Base-by-base conservation (phyloP, 2,113 vertebrate genomes). In the Cyprinodon variegatus region DNA sequence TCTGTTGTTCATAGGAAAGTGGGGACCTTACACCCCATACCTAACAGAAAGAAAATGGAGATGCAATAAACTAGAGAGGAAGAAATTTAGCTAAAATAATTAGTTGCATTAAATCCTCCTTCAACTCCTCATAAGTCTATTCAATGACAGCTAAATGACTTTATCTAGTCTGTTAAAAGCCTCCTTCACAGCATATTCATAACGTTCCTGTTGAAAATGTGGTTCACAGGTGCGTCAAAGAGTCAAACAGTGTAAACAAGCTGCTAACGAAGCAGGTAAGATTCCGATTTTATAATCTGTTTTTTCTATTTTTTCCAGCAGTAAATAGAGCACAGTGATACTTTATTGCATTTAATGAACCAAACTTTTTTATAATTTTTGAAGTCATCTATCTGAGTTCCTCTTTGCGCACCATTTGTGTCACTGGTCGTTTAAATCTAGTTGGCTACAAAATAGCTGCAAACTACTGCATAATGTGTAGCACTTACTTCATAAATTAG, bases 201-300 rank as follows among this genome's bases (percentile, higher is more conserved):
- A 53, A 7, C 11, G 17, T 67, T 75, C 61, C 62, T 84, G 61
- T 63, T 39, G n/a, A 10, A 68, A 10, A 5, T 74, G 45, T 72
- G 1, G 74, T 39, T 78, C 37, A 83, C 88, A 98, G 97, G 93
- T 94, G 61, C 96, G 96, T 86, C 95, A 94, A 76, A 97, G 95
- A 89, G 94, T 94, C 77, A 96, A 93, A 85, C 95, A 97, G 38
- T 96, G 93, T 90, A 95, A 94, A 88, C 95, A 96, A 0, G 84
- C 93, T 0, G 96, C 95, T 61, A 85, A 36, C 0, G 96, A 97
- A 88, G 95, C 97, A 94, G 97, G 97, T 99, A 92, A 2, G 69
- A 10, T 1, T n/a, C 64, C 14, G n/a, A 36, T n/a, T 64, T 65
- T 13, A 36, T 39, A 17, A 3, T 6, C 66, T 61, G 17, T n/a